Base-by-base conservation (phyloP, 1,140 invertebrate genomes). In the Drosophila cardini region DNA sequence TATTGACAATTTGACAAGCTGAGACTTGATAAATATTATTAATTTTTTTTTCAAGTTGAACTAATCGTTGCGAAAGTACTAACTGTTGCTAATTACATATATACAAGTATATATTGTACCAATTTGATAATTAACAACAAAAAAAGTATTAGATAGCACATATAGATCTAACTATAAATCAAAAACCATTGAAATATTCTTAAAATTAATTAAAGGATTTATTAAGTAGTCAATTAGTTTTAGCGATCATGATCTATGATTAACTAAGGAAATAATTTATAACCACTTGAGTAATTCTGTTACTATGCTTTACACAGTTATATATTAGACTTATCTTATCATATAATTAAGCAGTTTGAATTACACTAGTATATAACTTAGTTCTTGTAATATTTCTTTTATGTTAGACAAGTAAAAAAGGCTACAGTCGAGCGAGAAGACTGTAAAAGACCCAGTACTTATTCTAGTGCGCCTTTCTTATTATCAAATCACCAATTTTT, bases 11-110 rank as follows among this genome's bases (percentile, higher is more conserved):
- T 58, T 46, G 56, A 58, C 40, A 58, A 58, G 42, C 15, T 11
- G 26, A 58, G 32, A 45, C 40, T 58, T 58, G 56, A 58, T 13
- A 45, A 34, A 11, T 58, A 45, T 58, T 32, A 40, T 10, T 32
- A 26, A 45, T 58, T 32, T 40, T 10, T 32, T 4, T 45, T n/a
- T 26, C 42, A 45, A 58, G 8, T 34, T 30, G 55, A 43, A 46
- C 56, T 58, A 45, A 58, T 58, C 56, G n/a, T 13, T 30, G 38
- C 32, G n/a, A 32, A 43, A 32, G 9, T 32, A 15, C 13, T 32
- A n/a, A 5, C 38, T 58, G 40, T 58, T 52, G 48, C 30, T 8
- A 52, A 52, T 13, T 9, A 52, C 48, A 32, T 32, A 34, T 21
- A 18, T 2, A 30, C 10, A 50, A 6, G n/a, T 30, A 30, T 26